phyloP scores from a whole-genome alignment of 1,140 invertebrate genomes.

The Lasioglossum albipes region DNA sequence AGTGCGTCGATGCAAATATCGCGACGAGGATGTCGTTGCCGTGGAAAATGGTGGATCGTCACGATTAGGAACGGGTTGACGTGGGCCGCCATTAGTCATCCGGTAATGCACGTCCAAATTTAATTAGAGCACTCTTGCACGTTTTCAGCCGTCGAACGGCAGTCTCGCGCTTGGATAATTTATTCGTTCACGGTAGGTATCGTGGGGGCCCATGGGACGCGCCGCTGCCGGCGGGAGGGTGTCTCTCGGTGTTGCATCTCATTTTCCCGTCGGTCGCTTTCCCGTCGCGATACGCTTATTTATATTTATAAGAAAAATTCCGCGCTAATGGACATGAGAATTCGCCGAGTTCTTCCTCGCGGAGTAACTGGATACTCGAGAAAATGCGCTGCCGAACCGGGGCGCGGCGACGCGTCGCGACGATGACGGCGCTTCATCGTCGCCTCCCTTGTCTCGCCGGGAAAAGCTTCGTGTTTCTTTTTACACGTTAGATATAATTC shows the following conservation, averaged over 20 bases:
- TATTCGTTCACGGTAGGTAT: constrained; percentile 45
- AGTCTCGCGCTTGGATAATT: constrained; percentile 51
- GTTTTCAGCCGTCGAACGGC: constrained; percentile 39
- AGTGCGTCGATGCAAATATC: not conserved
- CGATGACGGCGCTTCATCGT: not conserved
- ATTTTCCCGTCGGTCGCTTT: constrained; percentile 43
- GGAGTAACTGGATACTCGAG: constrained; percentile 47
- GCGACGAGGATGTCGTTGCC: not conserved
- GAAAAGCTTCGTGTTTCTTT: constrained; percentile 13
- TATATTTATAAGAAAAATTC: constrained; percentile 55
- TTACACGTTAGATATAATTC: constrained; percentile 20
- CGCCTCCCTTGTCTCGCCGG: not conserved
- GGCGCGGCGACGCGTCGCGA: not conserved
- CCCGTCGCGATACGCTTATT: constrained; percentile 44
- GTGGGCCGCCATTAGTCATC: constrained; percentile 39
- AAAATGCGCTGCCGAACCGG: constrained; percentile 16
- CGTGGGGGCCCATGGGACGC: constrained; percentile 12
- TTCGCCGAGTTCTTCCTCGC: constrained; percentile 17
- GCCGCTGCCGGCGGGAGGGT: not conserved
- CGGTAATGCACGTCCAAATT: constrained; percentile 44
- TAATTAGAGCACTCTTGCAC: constrained; percentile 51
- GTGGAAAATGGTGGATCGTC: constrained; percentile 37
- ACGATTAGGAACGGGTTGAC: constrained; percentile 26
- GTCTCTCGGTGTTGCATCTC: constrained; percentile 26
- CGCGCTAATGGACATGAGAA: constrained; percentile 51